A percentile compares a stretch with the other conserved stretches of the same genome.
Evolutionary conservation across 2,888 invertebrate species (phyloP).

Genomic region (Zele albiditarsus): DNA sequence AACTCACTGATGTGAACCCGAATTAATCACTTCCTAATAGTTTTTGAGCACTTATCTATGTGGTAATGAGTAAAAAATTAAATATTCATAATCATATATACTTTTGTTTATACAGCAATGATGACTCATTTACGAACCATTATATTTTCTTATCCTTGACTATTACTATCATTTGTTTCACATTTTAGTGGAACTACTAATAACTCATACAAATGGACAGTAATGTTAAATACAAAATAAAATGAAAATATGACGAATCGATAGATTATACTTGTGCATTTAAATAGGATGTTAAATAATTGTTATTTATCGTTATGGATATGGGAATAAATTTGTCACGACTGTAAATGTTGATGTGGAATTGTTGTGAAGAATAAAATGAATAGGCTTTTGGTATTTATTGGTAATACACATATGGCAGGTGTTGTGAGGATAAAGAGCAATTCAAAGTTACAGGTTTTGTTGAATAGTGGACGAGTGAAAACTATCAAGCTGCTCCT

Average conservation of each 20-base stretch:
- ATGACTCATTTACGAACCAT: constrained; percentile 5
- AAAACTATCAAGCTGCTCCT: background rate
- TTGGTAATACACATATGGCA: background rate
- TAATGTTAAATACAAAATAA: background rate
- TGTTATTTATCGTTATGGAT: background rate
- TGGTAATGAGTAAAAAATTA: background rate
- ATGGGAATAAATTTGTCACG: background rate
- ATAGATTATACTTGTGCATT: background rate
- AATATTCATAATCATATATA: background rate
- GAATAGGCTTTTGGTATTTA: background rate
- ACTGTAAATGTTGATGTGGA: background rate
- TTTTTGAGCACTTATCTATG: background rate
- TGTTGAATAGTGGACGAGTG: background rate
- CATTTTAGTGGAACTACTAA: background rate
- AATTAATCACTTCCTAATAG: too few relatives aligned
- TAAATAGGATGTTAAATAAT: background rate
- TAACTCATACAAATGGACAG: too few relatives aligned
- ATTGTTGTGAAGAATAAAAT: background rate
- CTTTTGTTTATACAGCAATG: background rate
- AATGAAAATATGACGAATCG: background rate
- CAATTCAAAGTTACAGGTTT: constrained; percentile 1
- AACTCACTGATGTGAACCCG: too few relatives aligned
- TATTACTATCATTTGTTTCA: constrained; percentile 7
- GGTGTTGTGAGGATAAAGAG: background rate
- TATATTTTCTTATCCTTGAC: background rate